phyloP scores from a whole-genome alignment of 2,797 vertebrate genomes.

The Aplochiton taeniatus region DNA sequence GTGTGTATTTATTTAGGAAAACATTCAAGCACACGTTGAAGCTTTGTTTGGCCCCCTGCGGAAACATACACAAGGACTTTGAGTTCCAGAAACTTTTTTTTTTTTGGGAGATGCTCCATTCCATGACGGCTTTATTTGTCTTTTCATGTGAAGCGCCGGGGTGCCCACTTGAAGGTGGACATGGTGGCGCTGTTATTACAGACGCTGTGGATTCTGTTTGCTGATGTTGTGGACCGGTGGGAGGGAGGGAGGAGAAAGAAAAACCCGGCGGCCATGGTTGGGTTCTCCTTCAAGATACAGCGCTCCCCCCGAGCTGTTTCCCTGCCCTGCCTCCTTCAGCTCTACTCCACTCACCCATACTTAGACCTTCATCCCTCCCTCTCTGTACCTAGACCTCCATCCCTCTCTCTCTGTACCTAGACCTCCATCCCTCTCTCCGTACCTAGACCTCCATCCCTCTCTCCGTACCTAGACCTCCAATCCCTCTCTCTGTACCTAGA shows the following conservation, averaged over 20 bases:
- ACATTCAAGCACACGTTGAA: conserved; percentile 39
- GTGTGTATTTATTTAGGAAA: conserved; percentile 64
- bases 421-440: not conserved
- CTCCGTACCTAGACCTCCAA: too few relatives aligned
- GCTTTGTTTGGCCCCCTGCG: conserved; percentile 40
- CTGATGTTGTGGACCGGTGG: conserved; percentile 20
- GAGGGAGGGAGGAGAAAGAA: conserved; percentile 31
- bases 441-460: not conserved
- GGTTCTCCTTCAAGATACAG: conserved; percentile 40
- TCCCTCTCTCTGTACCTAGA: too few relatives aligned
- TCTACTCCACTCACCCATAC: not conserved
- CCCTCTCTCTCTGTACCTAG: too few relatives aligned
- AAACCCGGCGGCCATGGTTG: conserved; percentile 47
- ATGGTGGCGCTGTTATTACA: conserved; percentile 39
- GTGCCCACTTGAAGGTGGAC: conserved; percentile 44
- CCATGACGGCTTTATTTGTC: conserved; percentile 40
- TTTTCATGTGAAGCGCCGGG: conserved; percentile 34
- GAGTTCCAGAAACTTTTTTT: conserved; percentile 53
- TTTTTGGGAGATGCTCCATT: too few relatives aligned
- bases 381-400: not conserved
- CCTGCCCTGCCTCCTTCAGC: too few relatives aligned
- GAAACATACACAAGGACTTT: conserved; percentile 46
- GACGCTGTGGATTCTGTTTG: conserved; percentile 20
- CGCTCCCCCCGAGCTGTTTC: not conserved
- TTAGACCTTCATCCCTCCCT: not conserved